Percentiles rank a stretch among this genome's conserved stretches.
Evolutionary conservation across 1,140 invertebrate species (phyloP).

Genomic region (Saccostrea cuccullata): DNA sequence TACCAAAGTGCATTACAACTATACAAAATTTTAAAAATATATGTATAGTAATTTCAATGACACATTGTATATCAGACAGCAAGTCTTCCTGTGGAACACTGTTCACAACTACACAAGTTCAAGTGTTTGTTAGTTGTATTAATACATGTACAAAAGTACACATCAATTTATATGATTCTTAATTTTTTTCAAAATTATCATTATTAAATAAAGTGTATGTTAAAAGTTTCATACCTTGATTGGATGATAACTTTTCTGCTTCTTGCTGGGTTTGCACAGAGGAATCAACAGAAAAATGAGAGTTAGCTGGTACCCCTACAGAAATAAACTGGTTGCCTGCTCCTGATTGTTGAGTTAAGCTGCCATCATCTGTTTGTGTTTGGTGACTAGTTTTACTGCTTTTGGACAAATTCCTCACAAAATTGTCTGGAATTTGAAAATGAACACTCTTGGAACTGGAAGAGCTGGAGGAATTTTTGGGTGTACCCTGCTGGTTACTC

Average conservation of each 20-base stretch:
- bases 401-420: not conserved
- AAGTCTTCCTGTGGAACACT: too few relatives aligned
- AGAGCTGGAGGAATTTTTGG: constrained; percentile 6
- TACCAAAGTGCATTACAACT: too few relatives aligned
- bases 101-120: too few relatives aligned
- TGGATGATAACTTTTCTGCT: not conserved
- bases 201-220: not conserved
- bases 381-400: constrained; percentile 14
- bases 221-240: not conserved
- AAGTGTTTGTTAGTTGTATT: too few relatives aligned
- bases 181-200: too few relatives aligned
- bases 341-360: not conserved
- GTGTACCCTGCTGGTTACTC: not conserved
- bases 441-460: constrained; percentile 5
- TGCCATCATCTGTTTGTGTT: constrained; percentile 12
- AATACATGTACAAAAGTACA: too few relatives aligned
- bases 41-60: too few relatives aligned
- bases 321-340: not conserved
- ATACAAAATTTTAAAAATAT: too few relatives aligned
- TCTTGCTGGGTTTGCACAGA: not conserved
- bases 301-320: not conserved
- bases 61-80: too few relatives aligned
- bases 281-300: constrained; percentile 7
- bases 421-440: constrained; percentile 5
- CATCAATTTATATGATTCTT: too few relatives aligned